These are phyloP conservation scores for Pristionchus maxplancki DNA, from an alignment of 2,888 invertebrate genomes.

Conservation along the genomic window DNA sequence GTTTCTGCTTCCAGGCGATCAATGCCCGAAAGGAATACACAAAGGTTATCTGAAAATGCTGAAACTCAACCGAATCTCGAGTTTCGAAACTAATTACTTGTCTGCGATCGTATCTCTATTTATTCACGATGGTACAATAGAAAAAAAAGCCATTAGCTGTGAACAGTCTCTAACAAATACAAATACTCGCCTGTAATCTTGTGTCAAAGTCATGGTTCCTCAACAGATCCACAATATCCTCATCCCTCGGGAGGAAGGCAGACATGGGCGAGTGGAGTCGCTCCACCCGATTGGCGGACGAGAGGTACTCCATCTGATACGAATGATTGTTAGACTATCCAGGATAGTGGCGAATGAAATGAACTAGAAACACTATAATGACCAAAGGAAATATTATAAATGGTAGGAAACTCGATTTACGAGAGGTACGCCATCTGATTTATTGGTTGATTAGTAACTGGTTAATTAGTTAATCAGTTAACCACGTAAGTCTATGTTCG, in stretches of 20 bases:
- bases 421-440: no score
- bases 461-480: no score
- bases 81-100: no score
- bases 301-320: conserved; percentile 23
- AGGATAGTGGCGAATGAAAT: no score
- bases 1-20: not conserved
- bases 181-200: conserved; percentile 60
- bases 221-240: conserved; percentile 63
- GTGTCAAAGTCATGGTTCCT: conserved; percentile 63
- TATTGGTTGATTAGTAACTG: no score
- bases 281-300: conserved; percentile 41
- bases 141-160: not conserved
- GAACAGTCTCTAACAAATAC: not conserved
- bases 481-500: no score
- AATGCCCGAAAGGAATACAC: no score
- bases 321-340: not conserved
- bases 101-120: no score
- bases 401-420: no score
- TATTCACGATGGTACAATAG: no score
- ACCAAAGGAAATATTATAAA: not conserved
- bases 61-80: not conserved
- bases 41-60: not conserved
- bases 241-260: conserved; percentile 58
- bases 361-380: not conserved
- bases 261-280: conserved; percentile 60